A percentile compares a stretch with the other conserved stretches of the same genome.
Evolutionary conservation across 2,113 vertebrate species (phyloP).

Genomic region (Galeopterus variegatus): DNA sequence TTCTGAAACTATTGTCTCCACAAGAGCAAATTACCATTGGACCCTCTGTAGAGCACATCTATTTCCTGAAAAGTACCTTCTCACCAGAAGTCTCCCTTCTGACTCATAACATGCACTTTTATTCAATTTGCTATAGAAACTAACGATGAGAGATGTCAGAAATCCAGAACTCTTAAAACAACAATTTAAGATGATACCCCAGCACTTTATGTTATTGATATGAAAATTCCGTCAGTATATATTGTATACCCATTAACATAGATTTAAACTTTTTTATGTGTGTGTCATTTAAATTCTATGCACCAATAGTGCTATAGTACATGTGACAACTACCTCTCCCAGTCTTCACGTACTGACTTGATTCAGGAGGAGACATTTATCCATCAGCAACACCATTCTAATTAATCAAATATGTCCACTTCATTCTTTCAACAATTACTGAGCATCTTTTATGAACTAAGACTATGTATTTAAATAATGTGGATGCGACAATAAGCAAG

Average conservation of each 20-base stretch:
- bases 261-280: too few relatives aligned
- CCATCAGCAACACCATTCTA: not conserved
- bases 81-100: not conserved
- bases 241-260: too few relatives aligned
- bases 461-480: not conserved
- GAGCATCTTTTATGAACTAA: not conserved
- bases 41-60: accelerated
- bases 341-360: too few relatives aligned
- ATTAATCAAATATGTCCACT: not conserved
- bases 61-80: not conserved
- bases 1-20: not conserved
- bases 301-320: too few relatives aligned
- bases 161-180: not conserved
- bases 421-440: not conserved
- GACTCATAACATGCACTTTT: not conserved
- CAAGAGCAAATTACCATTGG: not conserved
- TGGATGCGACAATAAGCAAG: not conserved
- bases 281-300: too few relatives aligned
- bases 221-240: too few relatives aligned
- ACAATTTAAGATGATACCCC: not conserved
- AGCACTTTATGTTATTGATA: too few relatives aligned
- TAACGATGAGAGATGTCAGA: not conserved
- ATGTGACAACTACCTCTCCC: too few relatives aligned
- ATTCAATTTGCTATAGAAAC: not conserved
- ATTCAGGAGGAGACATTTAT: too few relatives aligned